phyloP scores from a whole-genome alignment of 2,888 invertebrate species.

The Eudemis profundana region DNA sequence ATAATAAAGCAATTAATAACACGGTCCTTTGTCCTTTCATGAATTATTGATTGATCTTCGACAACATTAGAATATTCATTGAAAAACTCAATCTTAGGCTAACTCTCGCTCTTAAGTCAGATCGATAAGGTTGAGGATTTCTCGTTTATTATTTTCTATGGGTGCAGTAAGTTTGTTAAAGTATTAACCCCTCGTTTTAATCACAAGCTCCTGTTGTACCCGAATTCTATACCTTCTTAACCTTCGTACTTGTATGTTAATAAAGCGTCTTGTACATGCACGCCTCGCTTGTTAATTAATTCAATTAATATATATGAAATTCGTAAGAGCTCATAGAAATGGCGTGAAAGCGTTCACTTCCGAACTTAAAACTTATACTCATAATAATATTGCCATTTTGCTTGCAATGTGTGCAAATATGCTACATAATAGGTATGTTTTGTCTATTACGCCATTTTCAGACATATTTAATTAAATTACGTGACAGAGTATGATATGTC shows the following conservation, averaged over 20 bases:
- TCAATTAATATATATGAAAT: conserved; percentile 13
- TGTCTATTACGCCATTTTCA: too few species aligned
- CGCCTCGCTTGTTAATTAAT: not conserved
- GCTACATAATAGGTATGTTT: too few species aligned
- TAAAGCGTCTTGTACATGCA: conserved; percentile 9
- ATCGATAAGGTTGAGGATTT: conserved; percentile 8
- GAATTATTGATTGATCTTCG: conserved; percentile 57
- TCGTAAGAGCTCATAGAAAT: not conserved
- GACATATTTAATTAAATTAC: too few species aligned
- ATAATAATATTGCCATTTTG: too few species aligned
- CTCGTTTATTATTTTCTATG: not conserved
- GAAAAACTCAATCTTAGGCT: not conserved
- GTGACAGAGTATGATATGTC: too few species aligned
- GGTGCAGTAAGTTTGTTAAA: conserved; percentile 16
- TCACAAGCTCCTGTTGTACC: conserved; percentile 41
- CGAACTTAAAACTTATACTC: too few species aligned
- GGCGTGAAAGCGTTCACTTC: too few species aligned
- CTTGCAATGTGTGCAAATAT: too few species aligned
- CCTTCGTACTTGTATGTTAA: conserved; percentile 22
- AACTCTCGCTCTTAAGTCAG: conserved; percentile 1
- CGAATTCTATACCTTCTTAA: conserved; percentile 28
- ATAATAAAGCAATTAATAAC: conserved; percentile 65
- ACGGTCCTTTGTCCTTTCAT: conserved; percentile 55
- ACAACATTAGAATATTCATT: conserved; percentile 37
- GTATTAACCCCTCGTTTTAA: conserved; percentile 47